Evolutionary conservation across 2,797 vertebrate species (phyloP).

Genomic region (Oceanodroma leucorhoa): DNA sequence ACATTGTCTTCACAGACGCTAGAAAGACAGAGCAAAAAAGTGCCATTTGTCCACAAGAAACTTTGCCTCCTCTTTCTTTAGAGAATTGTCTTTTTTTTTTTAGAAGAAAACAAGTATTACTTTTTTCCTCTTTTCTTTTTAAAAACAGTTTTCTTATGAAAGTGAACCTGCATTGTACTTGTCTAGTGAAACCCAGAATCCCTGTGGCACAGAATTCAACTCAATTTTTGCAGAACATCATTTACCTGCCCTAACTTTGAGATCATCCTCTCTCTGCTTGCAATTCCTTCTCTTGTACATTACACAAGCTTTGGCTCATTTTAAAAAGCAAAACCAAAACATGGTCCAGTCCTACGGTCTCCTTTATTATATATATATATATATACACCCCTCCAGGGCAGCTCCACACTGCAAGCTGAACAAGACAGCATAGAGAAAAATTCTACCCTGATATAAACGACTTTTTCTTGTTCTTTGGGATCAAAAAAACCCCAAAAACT

Average conservation of each 20-base stretch:
- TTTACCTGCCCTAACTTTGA: not conserved
- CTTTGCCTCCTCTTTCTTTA: not conserved
- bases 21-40: not conserved
- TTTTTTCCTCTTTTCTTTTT: not conserved
- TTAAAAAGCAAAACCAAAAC: not conserved
- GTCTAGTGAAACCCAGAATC: not conserved
- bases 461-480: not conserved
- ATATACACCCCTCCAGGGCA: not conserved
- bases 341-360: not conserved
- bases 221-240: not conserved
- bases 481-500: not conserved
- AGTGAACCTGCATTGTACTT: not conserved
- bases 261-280: not conserved
- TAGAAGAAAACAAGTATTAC: not conserved
- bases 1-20: not conserved
- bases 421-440: fast-evolving
- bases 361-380: not conserved
- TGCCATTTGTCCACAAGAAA: not conserved
- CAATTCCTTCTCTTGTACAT: not conserved
- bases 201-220: not conserved
- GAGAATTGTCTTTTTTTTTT: not conserved
- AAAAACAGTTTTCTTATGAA: not conserved
- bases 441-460: not conserved
- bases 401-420: not conserved
- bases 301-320: not conserved